Conservation (phyloP, 2,888 invertebrate genomes). For the Gandaritis pyraliata region DNA sequence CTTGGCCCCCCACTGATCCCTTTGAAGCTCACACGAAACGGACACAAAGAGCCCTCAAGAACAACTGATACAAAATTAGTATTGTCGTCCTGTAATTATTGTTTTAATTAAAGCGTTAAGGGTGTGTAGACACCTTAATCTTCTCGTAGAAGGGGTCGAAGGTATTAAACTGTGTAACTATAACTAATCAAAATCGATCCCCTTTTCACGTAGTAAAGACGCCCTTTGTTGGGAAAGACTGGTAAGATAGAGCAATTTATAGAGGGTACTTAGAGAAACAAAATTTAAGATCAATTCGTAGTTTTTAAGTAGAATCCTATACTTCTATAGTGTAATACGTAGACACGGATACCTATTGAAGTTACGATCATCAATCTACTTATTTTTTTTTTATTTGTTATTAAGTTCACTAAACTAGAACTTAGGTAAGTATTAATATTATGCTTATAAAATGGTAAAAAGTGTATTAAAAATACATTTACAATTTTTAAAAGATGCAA, state of each 20-base stretch:
- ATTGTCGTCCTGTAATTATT: constrained; percentile 50
- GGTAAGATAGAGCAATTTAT: neutral
- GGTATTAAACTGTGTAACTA: constrained; percentile 24
- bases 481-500: too few relatives aligned
- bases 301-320: too few relatives aligned
- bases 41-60: constrained; percentile 67
- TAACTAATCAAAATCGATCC: constrained; percentile 27
- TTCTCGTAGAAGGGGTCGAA: constrained; percentile 24
- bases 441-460: too few relatives aligned
- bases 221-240: neutral
- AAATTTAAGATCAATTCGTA: too few relatives aligned
- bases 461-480: too few relatives aligned
- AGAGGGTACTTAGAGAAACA: too few relatives aligned
- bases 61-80: constrained; percentile 69
- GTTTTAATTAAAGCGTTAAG: constrained; percentile 45
- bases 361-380: too few relatives aligned
- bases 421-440: too few relatives aligned
- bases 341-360: too few relatives aligned
- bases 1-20: constrained; percentile 52
- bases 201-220: neutral
- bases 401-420: too few relatives aligned
- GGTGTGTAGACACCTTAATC: constrained; percentile 38
- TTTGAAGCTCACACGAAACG: constrained; percentile 65
- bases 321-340: too few relatives aligned
- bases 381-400: too few relatives aligned